Evolutionary conservation across 2,797 vertebrate species (phyloP).

Genomic region (Cossypha heuglini): DNA sequence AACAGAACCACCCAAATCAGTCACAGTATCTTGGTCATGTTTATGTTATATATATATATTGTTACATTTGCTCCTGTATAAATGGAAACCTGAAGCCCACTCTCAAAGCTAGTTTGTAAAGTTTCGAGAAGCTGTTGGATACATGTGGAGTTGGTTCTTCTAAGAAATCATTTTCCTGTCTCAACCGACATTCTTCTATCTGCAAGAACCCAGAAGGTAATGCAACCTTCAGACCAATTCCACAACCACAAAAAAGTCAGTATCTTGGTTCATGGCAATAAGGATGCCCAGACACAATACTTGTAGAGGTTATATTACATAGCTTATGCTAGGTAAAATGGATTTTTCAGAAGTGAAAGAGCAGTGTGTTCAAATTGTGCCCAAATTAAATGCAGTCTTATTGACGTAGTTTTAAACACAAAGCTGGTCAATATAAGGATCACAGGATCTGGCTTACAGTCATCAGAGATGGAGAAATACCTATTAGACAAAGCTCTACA

Average conservation of each 20-base stretch:
- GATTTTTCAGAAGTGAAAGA: not conserved
- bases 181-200: not conserved
- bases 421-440: not conserved
- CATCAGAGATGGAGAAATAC: not conserved
- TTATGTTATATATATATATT: not conserved
- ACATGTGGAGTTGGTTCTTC: not conserved
- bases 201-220: not conserved
- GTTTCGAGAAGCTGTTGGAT: not conserved
- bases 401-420: not conserved
- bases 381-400: not conserved
- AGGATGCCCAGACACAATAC: not conserved
- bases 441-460: not conserved
- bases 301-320: not conserved
- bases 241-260: not conserved
- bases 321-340: not conserved
- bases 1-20: not conserved
- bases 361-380: not conserved
- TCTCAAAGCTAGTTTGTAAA: not conserved
- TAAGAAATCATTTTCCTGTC: not conserved
- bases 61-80: not conserved
- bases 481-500: not conserved
- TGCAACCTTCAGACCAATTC: not conserved
- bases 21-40: not conserved
- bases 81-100: not conserved
- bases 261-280: accelerated